Base-by-base conservation (phyloP, 2,113 vertebrate genomes). In the Ptilonorhynchus violaceus region DNA sequence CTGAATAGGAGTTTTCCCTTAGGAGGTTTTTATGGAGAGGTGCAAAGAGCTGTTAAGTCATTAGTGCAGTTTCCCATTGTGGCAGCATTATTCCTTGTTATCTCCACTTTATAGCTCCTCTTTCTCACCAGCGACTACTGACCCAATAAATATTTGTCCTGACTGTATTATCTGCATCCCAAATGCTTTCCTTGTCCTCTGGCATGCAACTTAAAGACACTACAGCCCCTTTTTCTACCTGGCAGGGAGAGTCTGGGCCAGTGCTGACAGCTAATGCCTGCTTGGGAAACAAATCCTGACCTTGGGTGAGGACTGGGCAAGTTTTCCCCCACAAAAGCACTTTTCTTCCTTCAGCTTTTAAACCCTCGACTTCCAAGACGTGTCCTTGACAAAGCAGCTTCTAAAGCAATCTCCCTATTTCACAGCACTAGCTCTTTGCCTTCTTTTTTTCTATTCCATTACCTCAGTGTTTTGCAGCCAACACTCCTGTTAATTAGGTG, bases 31-130 rank as follows among this genome's bases (percentile, higher is more conserved):
- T 95, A 96, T 93, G 80, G 68, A 96, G 92, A 95, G 90, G 90
- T 97, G 90, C 92, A 80, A 86, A 95, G 90, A 94, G 92, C 93
- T 92, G 90, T 95, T 93, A 95, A 96, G 93, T 96, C 96, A 91
- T 94, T 95, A 96, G 88, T 68, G 79, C 83, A 80, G 56, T 92
- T 94, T 92, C 88, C 88, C 88, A 41, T 92, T 88, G 85, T 85
- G 72, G 79, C 85, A 78, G 85, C 92, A 68, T 92, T 96, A 94
- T 91, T 95, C 88, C 90, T 93, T 94, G 92, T 96, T 97, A 92
- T 74, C 94, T 86, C 76, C 79, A 19, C 79, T 97, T 97, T 95
- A 96, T 96, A 75, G 91, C 83, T 81, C 41, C 79, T 91, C 67
- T 88, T 93, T 79, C 90, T 94, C 82, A 55, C 90, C 64, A 59